phyloP scores from a whole-genome alignment of 2,113 vertebrate species.

The Gallinago paraguaiae region DNA sequence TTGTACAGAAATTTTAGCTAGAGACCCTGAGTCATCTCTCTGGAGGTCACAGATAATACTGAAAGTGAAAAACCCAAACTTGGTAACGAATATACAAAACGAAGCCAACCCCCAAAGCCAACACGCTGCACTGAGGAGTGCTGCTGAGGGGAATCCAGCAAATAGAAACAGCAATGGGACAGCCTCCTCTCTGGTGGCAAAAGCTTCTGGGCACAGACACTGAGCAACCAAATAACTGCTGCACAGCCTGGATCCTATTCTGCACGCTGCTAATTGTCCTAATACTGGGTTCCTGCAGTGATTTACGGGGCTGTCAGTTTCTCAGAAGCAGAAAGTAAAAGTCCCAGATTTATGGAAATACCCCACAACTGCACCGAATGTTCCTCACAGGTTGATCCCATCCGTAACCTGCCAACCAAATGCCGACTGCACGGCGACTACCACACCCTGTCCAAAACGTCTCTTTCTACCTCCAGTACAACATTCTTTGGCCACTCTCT shows the following conservation, averaged over 20 bases:
- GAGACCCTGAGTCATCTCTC: background rate
- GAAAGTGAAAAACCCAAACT: background rate
- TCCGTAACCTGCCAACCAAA: background rate
- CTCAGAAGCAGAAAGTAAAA: background rate
- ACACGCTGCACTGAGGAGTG: background rate
- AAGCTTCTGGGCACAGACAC: background rate
- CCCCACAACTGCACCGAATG: background rate
- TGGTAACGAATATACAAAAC: background rate
- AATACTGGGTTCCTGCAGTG: background rate
- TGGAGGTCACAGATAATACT: background rate
- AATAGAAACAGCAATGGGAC: background rate
- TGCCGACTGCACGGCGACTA: background rate
- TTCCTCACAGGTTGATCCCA: background rate
- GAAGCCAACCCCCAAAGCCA: background rate
- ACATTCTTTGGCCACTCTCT: background rate
- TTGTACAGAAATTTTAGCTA: background rate
- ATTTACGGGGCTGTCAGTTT: background rate
- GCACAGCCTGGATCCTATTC: background rate
- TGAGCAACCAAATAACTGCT: background rate
- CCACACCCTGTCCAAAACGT: background rate
- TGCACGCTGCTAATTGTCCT: accelerated
- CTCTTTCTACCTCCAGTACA: background rate
- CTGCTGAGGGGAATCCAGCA: background rate
- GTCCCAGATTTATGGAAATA: background rate
- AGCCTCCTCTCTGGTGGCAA: conserved; percentile 1